Evolutionary conservation across 2,888 invertebrate species (phyloP).

Genomic region (Uloborus plumipes): DNA sequence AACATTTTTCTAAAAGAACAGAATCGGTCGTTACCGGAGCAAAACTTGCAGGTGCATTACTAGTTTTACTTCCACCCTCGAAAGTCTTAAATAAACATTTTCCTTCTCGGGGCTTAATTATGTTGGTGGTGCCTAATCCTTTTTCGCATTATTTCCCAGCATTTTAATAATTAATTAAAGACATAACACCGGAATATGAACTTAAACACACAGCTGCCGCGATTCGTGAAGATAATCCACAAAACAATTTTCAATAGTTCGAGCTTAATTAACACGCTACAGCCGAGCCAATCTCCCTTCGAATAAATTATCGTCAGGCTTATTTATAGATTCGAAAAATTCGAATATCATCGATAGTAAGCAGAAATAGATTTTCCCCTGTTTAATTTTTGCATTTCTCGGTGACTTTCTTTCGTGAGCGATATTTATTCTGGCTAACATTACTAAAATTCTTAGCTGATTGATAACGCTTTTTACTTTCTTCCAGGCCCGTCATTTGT

Average conservation of each 20-base stretch:
- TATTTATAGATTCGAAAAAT: conserved; percentile 21
- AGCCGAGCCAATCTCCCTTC: background rate
- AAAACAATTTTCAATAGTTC: conserved; percentile 45
- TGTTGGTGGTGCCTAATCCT: conserved; percentile 27
- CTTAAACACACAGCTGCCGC: conserved; percentile 28
- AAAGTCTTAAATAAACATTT: conserved; percentile 26
- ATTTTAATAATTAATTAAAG: conserved; percentile 44
- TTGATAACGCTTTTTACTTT: too few species aligned
- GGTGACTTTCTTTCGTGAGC: too few species aligned
- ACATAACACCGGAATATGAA: conserved; percentile 22
- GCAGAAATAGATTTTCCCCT: too few species aligned
- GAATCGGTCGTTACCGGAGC: background rate
- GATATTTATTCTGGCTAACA: too few species aligned
- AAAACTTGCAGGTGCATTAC: background rate
- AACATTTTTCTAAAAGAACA: conserved; percentile 2
- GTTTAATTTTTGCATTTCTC: too few species aligned
- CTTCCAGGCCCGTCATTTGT: too few species aligned
- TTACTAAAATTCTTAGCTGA: too few species aligned
- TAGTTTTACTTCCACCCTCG: background rate
- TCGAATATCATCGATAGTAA: too few species aligned
- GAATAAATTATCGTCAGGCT: conserved; percentile 3
- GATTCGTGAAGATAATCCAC: conserved; percentile 36
- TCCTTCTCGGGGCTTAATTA: conserved; percentile 16
- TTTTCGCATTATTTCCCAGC: conserved; percentile 38
- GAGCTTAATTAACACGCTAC: conserved; percentile 35